Conservation (phyloP, 2,113 vertebrate genomes). For the Cathartes aura region DNA sequence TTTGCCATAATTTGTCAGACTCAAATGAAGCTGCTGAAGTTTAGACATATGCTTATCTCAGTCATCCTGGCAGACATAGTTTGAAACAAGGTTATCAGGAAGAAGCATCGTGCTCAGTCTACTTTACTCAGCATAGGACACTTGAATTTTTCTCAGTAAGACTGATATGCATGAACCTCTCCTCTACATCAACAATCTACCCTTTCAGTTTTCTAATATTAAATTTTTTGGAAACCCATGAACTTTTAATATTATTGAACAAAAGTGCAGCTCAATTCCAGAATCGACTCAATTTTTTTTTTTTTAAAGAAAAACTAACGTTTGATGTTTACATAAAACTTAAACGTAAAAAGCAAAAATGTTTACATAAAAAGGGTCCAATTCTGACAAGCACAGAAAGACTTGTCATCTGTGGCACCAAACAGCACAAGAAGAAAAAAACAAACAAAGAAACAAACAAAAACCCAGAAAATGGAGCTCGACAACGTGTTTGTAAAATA, state of each 20-base stretch:
- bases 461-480: neutral
- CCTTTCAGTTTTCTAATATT: neutral
- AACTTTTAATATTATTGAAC: neutral
- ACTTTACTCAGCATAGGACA: neutral
- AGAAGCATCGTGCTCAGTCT: neutral
- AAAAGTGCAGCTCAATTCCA: neutral
- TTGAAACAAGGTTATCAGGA: neutral
- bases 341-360: neutral
- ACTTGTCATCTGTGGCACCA: constrained; percentile 48
- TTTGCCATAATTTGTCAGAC: neutral
- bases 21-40: neutral
- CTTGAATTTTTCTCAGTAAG: neutral
- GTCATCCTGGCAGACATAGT: neutral
- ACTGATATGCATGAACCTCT: neutral
- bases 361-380: neutral
- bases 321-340: neutral
- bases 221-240: neutral
- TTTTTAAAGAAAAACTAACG: neutral
- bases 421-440: constrained; percentile 21
- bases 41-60: neutral
- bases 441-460: neutral
- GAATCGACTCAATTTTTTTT: neutral
- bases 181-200: neutral
- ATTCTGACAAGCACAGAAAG: constrained; percentile 23
- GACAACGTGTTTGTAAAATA: neutral